Evolutionary conservation across 2,888 invertebrate genomes (phyloP), one percentile per base, ranked within the genome.

Genomic region (Xestoiulus laeticollis): DNA sequence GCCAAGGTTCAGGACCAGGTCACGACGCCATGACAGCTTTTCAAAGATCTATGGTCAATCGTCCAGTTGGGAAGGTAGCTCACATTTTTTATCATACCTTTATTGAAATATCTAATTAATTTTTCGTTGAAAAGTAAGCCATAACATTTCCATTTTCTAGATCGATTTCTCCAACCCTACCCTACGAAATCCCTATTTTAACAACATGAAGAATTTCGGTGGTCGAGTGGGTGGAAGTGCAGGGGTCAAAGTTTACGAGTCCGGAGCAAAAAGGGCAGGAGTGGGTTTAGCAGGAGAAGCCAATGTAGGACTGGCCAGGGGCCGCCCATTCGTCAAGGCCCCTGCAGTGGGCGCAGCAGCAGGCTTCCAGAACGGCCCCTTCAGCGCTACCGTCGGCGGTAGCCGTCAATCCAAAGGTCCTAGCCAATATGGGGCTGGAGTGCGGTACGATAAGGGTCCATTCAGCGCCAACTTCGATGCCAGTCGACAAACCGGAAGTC

Each of bases 161-260:
- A 82, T 43, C 38, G 87, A 83, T 33, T 22, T 22, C 78, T 87
- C 83, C n/a, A 83, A 44, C 33, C 43, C 82, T 82, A 22, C 84
- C 8, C 19, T 84, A n/a, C n/a, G n/a, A n/a, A n/a, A n/a, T 26
- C 6, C 22, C 53, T 32, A 85, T 32, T 87, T 59, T 43, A 59
- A 86, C 5, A n/a, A 78, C 82, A 12, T 10, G 38, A 87, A 87
- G n/a, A 87, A 87, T 30, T 87, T 87, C 87, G 87, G 87, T 30
- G 87, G 68, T 78, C 38, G 78, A 38, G 68, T 32, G 19, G 43
- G 82, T 22, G 87, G 78, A 19, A 78, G 82, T 33, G 87, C 82
- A 16, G 87, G 87, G 14, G 87, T 82, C 10, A 87, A 33, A 59
- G 87, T 78, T 3, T 87, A 82, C 82, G 59, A 87, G 19, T 48